Conservation (phyloP, 1,140 invertebrate species). For the Meteorus sp. region DNA sequence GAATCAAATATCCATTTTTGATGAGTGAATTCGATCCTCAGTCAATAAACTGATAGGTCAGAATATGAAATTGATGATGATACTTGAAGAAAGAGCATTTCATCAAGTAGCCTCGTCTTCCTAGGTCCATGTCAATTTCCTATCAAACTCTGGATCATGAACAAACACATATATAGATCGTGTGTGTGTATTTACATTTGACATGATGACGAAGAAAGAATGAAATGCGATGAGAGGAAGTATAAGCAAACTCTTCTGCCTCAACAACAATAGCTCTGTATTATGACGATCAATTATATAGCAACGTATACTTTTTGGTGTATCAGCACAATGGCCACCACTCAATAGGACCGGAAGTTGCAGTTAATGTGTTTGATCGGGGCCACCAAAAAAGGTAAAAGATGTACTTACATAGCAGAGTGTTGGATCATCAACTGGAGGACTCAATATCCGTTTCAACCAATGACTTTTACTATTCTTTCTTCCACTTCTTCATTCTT, state of each 20-base stretch:
- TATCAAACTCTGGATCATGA: too few species aligned
- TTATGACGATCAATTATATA: too few species aligned
- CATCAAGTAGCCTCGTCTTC: slow-evolving; percentile 38
- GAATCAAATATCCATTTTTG: slow-evolving; percentile 12
- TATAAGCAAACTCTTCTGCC: slow-evolving; percentile 45
- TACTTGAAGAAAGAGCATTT: slow-evolving; percentile 3
- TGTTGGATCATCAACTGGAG: slow-evolving; percentile 14
- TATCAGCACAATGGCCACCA: slow-evolving; percentile 39
- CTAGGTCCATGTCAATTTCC: too few species aligned
- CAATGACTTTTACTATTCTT: slow-evolving; percentile 9
- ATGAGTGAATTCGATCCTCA: too few species aligned
- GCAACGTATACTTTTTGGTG: background rate
- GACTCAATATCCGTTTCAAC: slow-evolving; percentile 25
- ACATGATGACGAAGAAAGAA: too few species aligned
- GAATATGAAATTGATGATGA: slow-evolving; percentile 4
- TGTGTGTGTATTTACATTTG: too few species aligned
- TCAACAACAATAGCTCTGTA: too few species aligned
- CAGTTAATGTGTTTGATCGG: slow-evolving; percentile 52
- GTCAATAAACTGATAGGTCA: too few species aligned
- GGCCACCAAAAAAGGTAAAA: slow-evolving; percentile 25
- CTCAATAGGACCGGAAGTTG: slow-evolving; percentile 46
- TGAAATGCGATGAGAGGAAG: too few species aligned
- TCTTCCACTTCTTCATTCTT: background rate
- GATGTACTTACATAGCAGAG: too few species aligned
- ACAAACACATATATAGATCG: too few species aligned